phyloP scores from a whole-genome alignment of 2,113 vertebrate species.

The Ancistrus triradiatus region DNA sequence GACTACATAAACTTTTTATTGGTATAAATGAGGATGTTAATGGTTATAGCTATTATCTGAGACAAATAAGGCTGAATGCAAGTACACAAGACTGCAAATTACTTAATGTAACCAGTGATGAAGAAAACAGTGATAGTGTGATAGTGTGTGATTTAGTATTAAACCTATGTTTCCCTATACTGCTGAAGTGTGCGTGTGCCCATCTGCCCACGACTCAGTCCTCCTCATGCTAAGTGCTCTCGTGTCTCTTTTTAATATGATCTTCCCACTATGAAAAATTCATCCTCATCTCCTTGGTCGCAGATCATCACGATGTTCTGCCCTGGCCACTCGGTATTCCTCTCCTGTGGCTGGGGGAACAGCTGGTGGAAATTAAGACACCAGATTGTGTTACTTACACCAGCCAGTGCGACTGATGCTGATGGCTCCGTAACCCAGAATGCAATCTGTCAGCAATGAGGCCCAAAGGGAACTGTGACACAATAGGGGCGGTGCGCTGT shows the following conservation, averaged over 20 bases:
- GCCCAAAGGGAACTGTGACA: conserved; percentile 50
- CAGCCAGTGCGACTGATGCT: conserved; percentile 58
- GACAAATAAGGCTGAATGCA: conserved; percentile 18
- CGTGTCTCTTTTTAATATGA: conserved; percentile 55
- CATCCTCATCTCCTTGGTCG: conserved; percentile 62
- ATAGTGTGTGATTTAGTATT: neutral
- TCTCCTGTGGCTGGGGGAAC: conserved; percentile 61
- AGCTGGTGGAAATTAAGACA: conserved; percentile 74
- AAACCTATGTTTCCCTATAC: conserved; percentile 4
- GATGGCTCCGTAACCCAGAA: conserved; percentile 57
- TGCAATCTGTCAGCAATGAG: conserved; percentile 60
- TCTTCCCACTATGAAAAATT: conserved; percentile 64
- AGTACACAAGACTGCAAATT: conserved; percentile 22
- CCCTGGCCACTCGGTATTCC: conserved; percentile 38
- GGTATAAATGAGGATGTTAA: conserved; percentile 32
- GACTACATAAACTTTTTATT: conserved; percentile 13
- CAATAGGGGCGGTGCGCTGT: conserved; percentile 43
- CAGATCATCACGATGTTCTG: conserved; percentile 69
- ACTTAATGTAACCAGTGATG: conserved; percentile 19
- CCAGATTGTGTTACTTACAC: conserved; percentile 75
- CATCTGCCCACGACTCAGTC: conserved; percentile 35
- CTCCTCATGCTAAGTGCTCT: conserved; percentile 38
- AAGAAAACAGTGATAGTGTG: conserved; percentile 28
- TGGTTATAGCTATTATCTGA: conserved; percentile 36
- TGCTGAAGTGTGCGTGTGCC: conserved; percentile 12